These are phyloP conservation scores for Phoebastria nigripes DNA, from an alignment of 2,797 vertebrate genomes.

Conservation along the genomic window DNA sequence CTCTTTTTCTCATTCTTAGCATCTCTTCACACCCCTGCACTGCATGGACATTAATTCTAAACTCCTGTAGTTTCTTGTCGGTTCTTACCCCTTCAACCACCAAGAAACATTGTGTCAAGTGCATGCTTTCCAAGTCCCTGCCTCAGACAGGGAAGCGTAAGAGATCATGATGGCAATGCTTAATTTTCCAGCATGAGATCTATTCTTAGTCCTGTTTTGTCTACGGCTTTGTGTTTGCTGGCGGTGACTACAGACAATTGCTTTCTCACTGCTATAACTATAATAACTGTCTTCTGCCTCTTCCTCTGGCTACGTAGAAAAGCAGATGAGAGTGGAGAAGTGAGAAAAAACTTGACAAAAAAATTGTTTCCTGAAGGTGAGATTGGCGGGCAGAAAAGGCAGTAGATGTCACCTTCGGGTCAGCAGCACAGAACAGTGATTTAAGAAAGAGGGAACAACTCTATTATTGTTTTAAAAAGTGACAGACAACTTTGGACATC, in stretches of 20 bases:
- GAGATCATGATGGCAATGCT: not conserved
- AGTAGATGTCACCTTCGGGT: slow-evolving; percentile 14
- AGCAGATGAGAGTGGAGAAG: slow-evolving; percentile 30
- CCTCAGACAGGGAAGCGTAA: not conserved
- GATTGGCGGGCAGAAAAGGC: not conserved
- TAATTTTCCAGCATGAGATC: not conserved
- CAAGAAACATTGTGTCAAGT: not conserved
- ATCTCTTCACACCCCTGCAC: not conserved
- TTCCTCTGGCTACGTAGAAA: not conserved
- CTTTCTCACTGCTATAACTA: not conserved
- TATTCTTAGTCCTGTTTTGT: not conserved
- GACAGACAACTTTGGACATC: not conserved
- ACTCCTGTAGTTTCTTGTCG: not conserved
- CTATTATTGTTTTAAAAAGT: slow-evolving; percentile 17
- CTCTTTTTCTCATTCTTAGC: not conserved
- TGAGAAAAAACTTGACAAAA: slow-evolving; percentile 39
- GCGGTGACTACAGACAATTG: not conserved
- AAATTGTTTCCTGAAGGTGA: slow-evolving; percentile 12
- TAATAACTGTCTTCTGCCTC: not conserved
- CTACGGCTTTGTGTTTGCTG: not conserved
- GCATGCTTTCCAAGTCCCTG: not conserved
- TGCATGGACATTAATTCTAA: not conserved
- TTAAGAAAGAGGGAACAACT: slow-evolving; percentile 6
- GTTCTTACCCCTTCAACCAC: not conserved
- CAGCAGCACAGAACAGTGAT: not conserved